phyloP scores from a whole-genome alignment of 2,888 invertebrate species.

The Graphium colonna region DNA sequence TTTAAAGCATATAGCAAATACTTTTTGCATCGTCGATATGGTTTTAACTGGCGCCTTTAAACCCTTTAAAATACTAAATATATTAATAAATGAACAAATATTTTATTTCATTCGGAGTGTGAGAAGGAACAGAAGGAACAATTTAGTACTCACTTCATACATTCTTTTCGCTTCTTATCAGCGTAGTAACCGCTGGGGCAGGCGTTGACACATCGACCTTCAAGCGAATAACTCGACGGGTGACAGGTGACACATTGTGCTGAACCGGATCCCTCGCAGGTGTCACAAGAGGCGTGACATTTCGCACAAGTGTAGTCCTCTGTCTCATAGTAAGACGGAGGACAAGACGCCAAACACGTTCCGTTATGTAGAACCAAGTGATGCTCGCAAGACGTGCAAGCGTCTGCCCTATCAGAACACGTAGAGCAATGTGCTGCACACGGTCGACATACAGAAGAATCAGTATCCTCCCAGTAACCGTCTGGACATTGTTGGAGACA shows the following conservation, averaged over 20 bases:
- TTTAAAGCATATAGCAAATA: no score
- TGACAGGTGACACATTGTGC: constrained; percentile 91
- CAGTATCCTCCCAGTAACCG: constrained; percentile 90
- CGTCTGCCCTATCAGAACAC: constrained; percentile 89
- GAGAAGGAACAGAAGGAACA: neutral
- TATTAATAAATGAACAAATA: no score
- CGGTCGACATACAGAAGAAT: constrained; percentile 88
- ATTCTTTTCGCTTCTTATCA: constrained; percentile 89
- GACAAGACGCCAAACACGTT: constrained; percentile 91
- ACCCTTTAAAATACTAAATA: no score
- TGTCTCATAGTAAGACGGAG: constrained; percentile 89
- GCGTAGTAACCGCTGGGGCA: constrained; percentile 88
- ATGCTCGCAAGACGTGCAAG: constrained; percentile 93
- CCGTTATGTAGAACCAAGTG: constrained; percentile 90
- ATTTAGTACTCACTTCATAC: constrained; percentile 77
- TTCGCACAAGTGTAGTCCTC: constrained; percentile 91
- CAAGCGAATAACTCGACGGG: constrained; percentile 84
- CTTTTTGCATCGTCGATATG: no score
- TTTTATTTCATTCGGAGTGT: no score
- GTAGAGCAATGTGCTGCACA: constrained; percentile 93
- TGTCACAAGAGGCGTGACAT: constrained; percentile 89
- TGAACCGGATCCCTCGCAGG: constrained; percentile 88
- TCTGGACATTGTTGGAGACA: constrained; percentile 94
- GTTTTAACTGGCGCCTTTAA: no score
- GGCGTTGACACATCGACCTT: constrained; percentile 85